A percentile compares a stretch with the other conserved stretches of the same genome.
Evolutionary conservation across 2,797 vertebrate species (phyloP).

Genomic region (Chlorospingus flavigularis): DNA sequence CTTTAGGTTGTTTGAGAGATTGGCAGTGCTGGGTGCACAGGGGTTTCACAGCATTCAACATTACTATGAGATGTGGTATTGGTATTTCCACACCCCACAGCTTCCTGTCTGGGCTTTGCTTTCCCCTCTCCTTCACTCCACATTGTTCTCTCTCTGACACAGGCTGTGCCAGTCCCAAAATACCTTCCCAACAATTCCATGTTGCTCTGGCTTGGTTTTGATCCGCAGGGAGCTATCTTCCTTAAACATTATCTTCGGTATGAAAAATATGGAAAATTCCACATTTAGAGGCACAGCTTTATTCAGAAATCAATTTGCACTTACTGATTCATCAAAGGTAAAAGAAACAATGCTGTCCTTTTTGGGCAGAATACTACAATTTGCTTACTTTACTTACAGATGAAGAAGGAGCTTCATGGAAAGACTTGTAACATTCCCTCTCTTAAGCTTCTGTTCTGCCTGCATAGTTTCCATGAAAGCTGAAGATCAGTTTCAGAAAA

Average conservation of each 20-base stretch:
- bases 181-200: not conserved
- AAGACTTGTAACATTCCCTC: not conserved
- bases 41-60: not conserved
- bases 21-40: not conserved
- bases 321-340: not conserved
- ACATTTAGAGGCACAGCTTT: not conserved
- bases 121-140: accelerated
- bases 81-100: not conserved
- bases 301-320: not conserved
- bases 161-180: not conserved
- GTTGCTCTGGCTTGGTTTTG: not conserved
- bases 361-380: not conserved
- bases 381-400: not conserved
- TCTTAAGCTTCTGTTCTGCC: not conserved
- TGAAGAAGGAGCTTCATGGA: not conserved
- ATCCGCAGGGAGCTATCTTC: not conserved
- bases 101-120: not conserved
- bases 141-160: not conserved
- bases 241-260: not conserved
- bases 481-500: not conserved
- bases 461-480: not conserved
- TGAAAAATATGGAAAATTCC: not conserved
- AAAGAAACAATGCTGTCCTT: not conserved
- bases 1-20: not conserved
- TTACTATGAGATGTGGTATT: not conserved